Percentiles rank a stretch among this genome's conserved stretches.
Conservation (phyloP, 2,888 invertebrate genomes). For the Patella ulyssiponensis region DNA sequence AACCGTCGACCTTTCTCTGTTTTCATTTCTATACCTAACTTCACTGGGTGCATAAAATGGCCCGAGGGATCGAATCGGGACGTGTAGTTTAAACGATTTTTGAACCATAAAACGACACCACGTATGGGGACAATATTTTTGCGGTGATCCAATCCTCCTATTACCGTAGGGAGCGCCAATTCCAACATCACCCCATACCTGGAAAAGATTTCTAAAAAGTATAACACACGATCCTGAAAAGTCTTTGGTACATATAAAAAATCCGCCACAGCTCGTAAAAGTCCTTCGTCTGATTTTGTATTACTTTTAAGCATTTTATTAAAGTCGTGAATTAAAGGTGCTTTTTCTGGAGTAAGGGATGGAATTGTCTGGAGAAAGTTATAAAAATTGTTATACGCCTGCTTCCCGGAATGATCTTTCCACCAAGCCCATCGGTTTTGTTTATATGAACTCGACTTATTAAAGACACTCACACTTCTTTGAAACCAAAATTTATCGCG, state of each 20-base stretch:
- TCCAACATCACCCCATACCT: neutral
- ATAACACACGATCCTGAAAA: neutral
- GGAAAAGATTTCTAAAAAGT: neutral
- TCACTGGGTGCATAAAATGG: neutral
- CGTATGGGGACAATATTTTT: neutral
- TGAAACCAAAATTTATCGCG: slow-evolving; percentile 15
- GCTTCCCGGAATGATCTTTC: neutral
- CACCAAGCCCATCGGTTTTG: slow-evolving; percentile 4
- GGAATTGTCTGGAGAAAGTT: too few species aligned
- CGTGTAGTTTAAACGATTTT: neutral
- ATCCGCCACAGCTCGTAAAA: neutral
- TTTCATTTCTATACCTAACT: neutral
- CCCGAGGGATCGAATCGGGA: neutral
- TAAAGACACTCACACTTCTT: neutral
- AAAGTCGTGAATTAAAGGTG: too few species aligned
- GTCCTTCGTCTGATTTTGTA: neutral
- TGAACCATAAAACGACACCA: neutral
- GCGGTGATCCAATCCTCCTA: neutral
- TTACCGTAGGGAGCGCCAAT: neutral
- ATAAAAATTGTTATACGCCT: neutral
- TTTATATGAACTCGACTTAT: neutral
- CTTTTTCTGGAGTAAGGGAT: too few species aligned
- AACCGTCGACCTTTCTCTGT: neutral
- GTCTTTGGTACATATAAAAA: neutral
- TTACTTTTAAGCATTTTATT: too few species aligned